phyloP scores from a whole-genome alignment of 1,140 invertebrate species.

The Platorchestia sp. region DNA sequence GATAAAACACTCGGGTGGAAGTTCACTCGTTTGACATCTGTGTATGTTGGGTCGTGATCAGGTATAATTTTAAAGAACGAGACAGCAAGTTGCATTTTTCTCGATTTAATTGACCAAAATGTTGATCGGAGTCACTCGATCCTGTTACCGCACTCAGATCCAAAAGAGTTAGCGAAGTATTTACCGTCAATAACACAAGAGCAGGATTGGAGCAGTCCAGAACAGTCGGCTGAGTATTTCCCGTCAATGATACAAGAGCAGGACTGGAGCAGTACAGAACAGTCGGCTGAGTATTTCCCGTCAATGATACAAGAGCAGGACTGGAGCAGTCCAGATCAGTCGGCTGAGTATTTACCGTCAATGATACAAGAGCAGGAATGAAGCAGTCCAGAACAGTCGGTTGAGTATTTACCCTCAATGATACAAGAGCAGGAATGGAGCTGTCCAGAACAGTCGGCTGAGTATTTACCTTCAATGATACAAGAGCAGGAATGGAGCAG shows the following conservation, averaged over 20 bases:
- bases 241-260: no score
- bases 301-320: not conserved
- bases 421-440: not conserved
- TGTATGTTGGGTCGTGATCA: not conserved
- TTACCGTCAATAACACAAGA: not conserved
- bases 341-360: not conserved
- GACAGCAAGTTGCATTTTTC: not conserved
- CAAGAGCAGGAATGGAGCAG: not conserved
- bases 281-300: not conserved
- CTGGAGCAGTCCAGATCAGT: not conserved
- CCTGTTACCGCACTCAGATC: not conserved
- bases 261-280: no score
- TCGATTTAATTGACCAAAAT: not conserved
- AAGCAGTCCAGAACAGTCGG: not conserved
- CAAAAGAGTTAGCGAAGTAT: not conserved
- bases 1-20: not conserved
- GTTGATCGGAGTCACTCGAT: not conserved
- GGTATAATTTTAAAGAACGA: not conserved
- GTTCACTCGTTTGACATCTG: not conserved
- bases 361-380: not conserved
- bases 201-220: not conserved
- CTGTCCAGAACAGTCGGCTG: not conserved
- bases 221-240: no score
- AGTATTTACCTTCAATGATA: slow-evolving; percentile 13
- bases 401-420: slow-evolving; percentile 11